Conservation (phyloP, 2,113 vertebrate genomes). For the Picathartes gymnocephalus region DNA sequence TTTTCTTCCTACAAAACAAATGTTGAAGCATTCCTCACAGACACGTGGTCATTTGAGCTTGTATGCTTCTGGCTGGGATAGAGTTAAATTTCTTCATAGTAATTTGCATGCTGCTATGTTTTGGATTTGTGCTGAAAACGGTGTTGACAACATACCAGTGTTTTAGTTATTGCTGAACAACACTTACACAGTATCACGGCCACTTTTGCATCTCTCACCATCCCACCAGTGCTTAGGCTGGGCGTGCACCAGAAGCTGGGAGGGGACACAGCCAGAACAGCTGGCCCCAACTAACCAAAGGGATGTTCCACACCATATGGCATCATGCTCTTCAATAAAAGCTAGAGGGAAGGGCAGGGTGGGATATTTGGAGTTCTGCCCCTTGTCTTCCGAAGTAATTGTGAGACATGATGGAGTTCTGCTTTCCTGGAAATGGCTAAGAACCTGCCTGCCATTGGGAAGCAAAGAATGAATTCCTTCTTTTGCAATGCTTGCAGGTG, state of each 20-base stretch:
- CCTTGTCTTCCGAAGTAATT: background rate
- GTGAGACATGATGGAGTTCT: rapidly evolving
- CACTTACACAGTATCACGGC: background rate
- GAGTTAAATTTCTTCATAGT: background rate
- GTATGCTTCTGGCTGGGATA: background rate
- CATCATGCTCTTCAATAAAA: background rate
- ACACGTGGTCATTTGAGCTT: background rate
- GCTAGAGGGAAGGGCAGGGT: background rate
- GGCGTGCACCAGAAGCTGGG: background rate
- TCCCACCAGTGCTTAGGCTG: background rate
- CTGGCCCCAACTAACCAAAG: background rate
- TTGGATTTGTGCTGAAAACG: background rate
- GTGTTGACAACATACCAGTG: background rate
- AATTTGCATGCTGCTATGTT: background rate
- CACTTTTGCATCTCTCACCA: background rate
- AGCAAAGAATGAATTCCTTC: background rate
- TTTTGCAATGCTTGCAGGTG: background rate
- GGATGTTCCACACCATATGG: too few species aligned
- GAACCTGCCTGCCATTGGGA: background rate
- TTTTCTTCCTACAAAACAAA: background rate
- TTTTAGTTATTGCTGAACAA: background rate
- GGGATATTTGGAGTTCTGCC: rapidly evolving
- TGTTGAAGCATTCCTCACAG: background rate
- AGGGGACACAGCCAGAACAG: background rate
- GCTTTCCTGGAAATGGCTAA: background rate